Evolutionary conservation across 2,888 invertebrate species (phyloP).

Genomic region (Epistrophe grossulariae): DNA sequence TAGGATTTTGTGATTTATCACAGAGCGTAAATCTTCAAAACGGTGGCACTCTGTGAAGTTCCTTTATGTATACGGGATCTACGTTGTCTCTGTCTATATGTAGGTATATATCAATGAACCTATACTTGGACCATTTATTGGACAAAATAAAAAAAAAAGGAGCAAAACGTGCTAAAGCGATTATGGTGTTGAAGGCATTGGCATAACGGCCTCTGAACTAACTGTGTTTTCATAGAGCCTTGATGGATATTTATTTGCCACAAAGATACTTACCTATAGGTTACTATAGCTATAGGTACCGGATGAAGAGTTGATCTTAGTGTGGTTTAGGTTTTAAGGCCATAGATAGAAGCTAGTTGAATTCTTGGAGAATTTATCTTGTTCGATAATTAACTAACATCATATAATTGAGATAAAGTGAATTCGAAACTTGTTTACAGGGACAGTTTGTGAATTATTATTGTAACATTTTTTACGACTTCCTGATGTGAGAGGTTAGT

Average conservation of each 20-base stretch:
- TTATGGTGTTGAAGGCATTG: constrained; percentile 32
- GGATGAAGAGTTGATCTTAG: constrained; percentile 20
- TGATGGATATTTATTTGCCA: constrained; percentile 42
- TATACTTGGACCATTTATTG: constrained; percentile 10
- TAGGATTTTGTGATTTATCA: constrained; percentile 71
- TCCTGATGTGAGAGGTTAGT: background rate
- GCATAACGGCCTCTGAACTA: constrained; percentile 26
- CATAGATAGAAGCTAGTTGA: constrained; percentile 1
- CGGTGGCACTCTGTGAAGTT: constrained; percentile 37
- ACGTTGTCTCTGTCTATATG: background rate
- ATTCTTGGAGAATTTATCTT: constrained; percentile 21
- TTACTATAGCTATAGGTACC: background rate
- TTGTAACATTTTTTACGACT: background rate
- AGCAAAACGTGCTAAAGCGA: constrained; percentile 25
- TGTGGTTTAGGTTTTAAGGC: background rate
- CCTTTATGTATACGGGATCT: constrained; percentile 21
- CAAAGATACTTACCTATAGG: background rate
- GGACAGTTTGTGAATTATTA: constrained; percentile 20
- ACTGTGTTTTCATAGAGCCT: constrained; percentile 19
- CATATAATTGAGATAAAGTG: constrained; percentile 32
- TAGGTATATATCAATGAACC: background rate
- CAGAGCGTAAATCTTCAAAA: constrained; percentile 61
- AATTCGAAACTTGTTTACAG: constrained; percentile 6
- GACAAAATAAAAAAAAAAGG: background rate
- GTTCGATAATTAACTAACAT: constrained; percentile 12